Base-by-base conservation (phyloP, 64 coral and sea anemone species). In the Anthopleura sola region DNA sequence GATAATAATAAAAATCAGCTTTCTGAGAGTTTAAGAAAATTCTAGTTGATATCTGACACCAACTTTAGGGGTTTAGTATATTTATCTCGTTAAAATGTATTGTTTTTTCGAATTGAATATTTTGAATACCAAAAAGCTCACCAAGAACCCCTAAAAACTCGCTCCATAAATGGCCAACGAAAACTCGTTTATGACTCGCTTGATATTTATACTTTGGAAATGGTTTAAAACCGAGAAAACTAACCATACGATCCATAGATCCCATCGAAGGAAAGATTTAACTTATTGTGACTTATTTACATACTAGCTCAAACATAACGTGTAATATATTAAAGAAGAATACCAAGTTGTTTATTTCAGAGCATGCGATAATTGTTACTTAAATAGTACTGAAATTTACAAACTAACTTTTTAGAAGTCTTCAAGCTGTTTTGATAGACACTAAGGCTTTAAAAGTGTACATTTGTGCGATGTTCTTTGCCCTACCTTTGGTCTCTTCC, bases 401-500 rank as follows among this genome's bases (percentile, higher is more conserved):
- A 34, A 71, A 15, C 13, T 34, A 71, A 34, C 29, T 71, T 15
- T 71, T 32, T 71, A 3, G 26, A 71, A 36, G 24, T 71, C 13
- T 71, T 28, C 13, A 71, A 14, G 29, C 4, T 36, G n/a, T 17
- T 71, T 71, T 3, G n/a, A 71, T 17, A 9, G 8, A 68, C 26
- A 26, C 12, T 3, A 11, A 32, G 12, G 26, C 23, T 33, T 32
- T 15, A 1, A 16, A 71, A 71, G 66, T 29, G 26, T 1, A 10
- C 34, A 34, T 71, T 34, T 29, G 66, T 71, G 29, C 6, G 28
- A 2, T 34, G 14, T 36, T 34, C 34, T 28, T 0, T 71, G 66
- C 5, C 66, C 24, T 82, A 98, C 95, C 92, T 94, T 98, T 23
- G 97, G 97, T 76, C 97, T 91, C 79, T 99, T 99, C 97, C 97